These are phyloP conservation scores for Clarias gariepinus DNA, from an alignment of 2,113 vertebrate species.

Conservation along the genomic window DNA sequence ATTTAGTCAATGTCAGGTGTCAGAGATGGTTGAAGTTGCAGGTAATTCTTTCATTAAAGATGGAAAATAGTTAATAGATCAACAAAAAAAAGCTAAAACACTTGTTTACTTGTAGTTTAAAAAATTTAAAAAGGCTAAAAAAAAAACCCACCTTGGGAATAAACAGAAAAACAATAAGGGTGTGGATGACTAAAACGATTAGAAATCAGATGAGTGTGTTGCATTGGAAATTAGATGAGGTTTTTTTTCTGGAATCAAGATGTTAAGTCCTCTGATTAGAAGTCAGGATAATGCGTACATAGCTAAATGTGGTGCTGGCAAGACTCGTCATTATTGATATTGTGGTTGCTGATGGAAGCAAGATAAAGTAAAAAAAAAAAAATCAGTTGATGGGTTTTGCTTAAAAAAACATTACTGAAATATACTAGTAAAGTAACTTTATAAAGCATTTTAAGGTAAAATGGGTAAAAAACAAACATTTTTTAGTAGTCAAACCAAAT, in stretches of 20 bases:
- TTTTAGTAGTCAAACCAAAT: neutral
- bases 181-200: neutral
- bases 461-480: neutral
- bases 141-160: neutral
- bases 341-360: conserved; percentile 11
- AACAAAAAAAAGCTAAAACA: neutral
- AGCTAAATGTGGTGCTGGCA: conserved; percentile 3
- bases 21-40: neutral
- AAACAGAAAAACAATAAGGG: neutral
- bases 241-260: neutral
- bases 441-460: too few relatives aligned
- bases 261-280: neutral
- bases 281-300: neutral
- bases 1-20: neutral
- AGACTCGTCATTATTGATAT: neutral
- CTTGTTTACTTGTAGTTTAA: neutral
- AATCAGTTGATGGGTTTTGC: neutral
- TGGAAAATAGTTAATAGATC: neutral
- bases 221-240: neutral
- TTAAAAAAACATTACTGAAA: neutral
- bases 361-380: neutral
- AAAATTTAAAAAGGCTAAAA: neutral
- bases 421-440: neutral
- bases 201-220: neutral
- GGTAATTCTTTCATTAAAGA: neutral